Percentiles rank a stretch among this genome's conserved stretches.
These are phyloP conservation scores for Anableps anableps DNA, from an alignment of 2,797 vertebrate genomes.

Conservation along the genomic window DNA sequence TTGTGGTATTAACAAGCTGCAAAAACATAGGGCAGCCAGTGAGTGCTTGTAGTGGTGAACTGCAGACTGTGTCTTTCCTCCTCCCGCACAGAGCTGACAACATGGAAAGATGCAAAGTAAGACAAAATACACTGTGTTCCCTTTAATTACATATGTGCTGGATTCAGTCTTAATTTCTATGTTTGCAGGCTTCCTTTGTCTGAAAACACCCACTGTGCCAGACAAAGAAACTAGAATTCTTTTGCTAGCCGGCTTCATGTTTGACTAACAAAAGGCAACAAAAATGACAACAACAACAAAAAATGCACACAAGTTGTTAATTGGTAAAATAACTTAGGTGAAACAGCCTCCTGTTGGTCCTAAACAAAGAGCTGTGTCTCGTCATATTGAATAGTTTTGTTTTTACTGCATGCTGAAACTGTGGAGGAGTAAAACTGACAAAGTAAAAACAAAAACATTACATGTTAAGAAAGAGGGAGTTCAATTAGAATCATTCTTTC, in stretches of 20 bases:
- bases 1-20: slow-evolving; percentile 87
- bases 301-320: neutral
- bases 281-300: neutral
- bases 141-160: neutral
- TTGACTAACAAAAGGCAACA: neutral
- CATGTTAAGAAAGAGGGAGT: neutral
- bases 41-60: slow-evolving; percentile 71
- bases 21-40: slow-evolving; percentile 68
- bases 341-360: neutral
- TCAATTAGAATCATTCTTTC: no score
- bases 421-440: neutral
- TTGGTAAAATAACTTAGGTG: neutral
- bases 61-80: slow-evolving; percentile 86
- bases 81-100: slow-evolving; percentile 87
- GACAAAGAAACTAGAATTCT: neutral
- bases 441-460: neutral
- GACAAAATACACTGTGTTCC: neutral
- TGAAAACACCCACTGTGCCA: neutral
- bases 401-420: neutral
- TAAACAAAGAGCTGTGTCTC: neutral
- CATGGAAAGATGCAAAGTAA: slow-evolving; percentile 85
- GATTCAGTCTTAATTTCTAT: neutral
- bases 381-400: neutral
- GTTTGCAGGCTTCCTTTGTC: neutral
- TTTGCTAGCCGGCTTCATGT: neutral